Evolutionary conservation across 2,113 vertebrate species (phyloP), one percentile per base, ranked within the genome.

Genomic region (Seriola quinqueradiata): DNA sequence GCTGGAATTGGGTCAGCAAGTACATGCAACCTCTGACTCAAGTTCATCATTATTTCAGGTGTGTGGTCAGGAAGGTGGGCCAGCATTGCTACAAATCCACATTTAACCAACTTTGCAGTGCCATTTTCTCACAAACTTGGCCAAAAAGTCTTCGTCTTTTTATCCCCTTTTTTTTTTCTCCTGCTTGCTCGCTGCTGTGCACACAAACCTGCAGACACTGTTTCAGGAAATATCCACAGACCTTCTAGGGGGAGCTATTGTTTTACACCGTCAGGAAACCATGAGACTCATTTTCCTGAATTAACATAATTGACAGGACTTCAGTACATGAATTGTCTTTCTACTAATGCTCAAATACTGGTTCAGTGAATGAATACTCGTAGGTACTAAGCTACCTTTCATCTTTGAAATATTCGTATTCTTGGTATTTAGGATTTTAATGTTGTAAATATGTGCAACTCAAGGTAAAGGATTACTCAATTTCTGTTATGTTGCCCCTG

Each of bases 31-130:
- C 88, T 88, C 85, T 79, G 74, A 89, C 81, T 86, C 70, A 68
- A 54, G 60, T 90, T 95, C 93, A 94, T 95, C 80, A 92, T 92
- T 94, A 93, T 94, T 94, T 94, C 77, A 95, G 74, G 55, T 80
- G 40, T 85, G 77, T 68, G 81, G 69, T 84, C 54, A 83, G 66
- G 48, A 81, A 70, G 61, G 19, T 4, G 0, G 58, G 63, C 42
- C 50, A 69, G 52, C 57, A 3, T 28, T 70, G 40, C 64, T 63
- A 25, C 36, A 42, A 12, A 52, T 66, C 23, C 16, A 3, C 34
- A 61, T 85, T 75, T 81, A 85, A 42, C 23, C 17, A n/a, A 75
- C 55, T 64, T 80, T 50, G 8, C 73, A 46, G 36, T 72, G 32
- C 28, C 13, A 34, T 75, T 82, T 57, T 69, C 34, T 17, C 52